These are phyloP conservation scores for Natator depressus DNA, from an alignment of 2,113 vertebrate species.

Conservation along the genomic window DNA sequence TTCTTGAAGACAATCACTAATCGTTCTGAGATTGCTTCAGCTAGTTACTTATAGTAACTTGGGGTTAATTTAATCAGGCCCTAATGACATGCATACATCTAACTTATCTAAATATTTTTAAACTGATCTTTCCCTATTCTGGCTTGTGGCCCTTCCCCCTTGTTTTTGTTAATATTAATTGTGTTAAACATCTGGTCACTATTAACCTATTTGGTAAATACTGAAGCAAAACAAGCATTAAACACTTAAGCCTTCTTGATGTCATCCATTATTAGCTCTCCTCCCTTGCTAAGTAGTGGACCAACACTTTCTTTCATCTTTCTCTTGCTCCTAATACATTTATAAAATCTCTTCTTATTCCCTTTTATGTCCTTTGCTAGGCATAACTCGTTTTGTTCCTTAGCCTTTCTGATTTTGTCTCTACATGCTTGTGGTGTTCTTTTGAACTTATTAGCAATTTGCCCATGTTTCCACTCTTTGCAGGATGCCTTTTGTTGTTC, in stretches of 20 bases:
- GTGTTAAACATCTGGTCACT: background rate
- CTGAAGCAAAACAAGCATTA: background rate
- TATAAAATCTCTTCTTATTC: background rate
- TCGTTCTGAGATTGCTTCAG: background rate
- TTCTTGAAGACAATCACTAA: background rate
- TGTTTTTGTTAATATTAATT: background rate
- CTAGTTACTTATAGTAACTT: background rate
- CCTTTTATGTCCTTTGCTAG: background rate
- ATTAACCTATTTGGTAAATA: background rate
- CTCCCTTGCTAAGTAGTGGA: too few species aligned
- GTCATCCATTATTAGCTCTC: too few species aligned
- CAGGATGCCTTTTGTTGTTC: background rate
- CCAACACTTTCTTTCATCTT: background rate
- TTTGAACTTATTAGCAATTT: background rate
- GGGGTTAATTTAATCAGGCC: background rate
- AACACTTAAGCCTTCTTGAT: background rate
- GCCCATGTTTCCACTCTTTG: background rate
- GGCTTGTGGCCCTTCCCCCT: background rate
- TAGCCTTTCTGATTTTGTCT: background rate
- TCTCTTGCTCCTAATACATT: background rate
- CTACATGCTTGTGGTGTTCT: background rate
- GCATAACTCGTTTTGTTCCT: background rate
- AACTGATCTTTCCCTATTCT: background rate
- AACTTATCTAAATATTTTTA: background rate
- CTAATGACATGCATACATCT: background rate